Base-by-base conservation (phyloP, 2,888 invertebrate genomes). In the Heliconius ethilla region DNA sequence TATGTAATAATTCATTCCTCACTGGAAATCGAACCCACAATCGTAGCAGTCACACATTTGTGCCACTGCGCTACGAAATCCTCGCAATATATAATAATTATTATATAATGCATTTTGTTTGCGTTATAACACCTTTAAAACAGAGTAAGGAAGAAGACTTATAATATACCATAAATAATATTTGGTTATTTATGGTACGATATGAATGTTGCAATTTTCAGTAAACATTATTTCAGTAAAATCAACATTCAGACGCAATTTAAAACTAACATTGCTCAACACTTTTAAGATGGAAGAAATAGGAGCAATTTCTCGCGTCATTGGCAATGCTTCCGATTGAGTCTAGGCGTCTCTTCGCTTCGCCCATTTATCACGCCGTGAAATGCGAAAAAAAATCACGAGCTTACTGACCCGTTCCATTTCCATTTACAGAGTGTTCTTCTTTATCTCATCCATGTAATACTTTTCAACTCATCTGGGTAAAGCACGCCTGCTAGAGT, bases 301-400 rank as follows among this genome's bases (percentile, higher is more conserved):
- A 90, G 88, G 86, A 86, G 87, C 87, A 90, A 92, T 92, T 91
- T 90, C 82, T 85, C 90, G 91, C 90, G 86, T 88, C 90, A 92
- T 91, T 91, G 92, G 88, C 88, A 90, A 87, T 89, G 88, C 85
- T 85, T 87, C 85, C 83, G 84, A 84, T 85, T 84, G 85, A 86
- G 86, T 87, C 88, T 86, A 86, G 86, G 86, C 83, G 82, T 51
- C 83, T 82, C 82, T 83, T 83, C 82, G 82, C 84, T 83, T 85
- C 85, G 84, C 82, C 88, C 91, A 92, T 93, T 92, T 92, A 92
- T 92, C 93, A 92, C 90, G 89, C 85, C 89, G 87, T 86, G 89
- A 87, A 87, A 89, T 85, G 88, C 86, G 88, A 88, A 90, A 90
- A 51, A 90, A 90, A 84, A 83, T 90, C 90, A 87, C 89, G 83